These are phyloP conservation scores for Neopipo cinnamomea DNA, from an alignment of 2,113 vertebrate genomes.

Conservation along the genomic window DNA sequence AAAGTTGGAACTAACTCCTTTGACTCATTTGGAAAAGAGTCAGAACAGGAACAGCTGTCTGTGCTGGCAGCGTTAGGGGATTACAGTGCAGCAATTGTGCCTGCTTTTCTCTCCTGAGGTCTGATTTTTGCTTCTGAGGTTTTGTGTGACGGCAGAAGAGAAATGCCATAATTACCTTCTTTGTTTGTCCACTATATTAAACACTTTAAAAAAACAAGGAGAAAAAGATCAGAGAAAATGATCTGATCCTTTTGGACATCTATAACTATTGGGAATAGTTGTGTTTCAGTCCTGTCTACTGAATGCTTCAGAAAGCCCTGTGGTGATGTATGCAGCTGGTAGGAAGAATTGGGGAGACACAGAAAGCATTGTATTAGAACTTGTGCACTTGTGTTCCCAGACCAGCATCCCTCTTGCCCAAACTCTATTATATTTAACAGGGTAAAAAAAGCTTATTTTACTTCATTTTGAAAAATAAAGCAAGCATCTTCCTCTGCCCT, in stretches of 20 bases:
- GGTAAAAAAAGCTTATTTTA: background rate
- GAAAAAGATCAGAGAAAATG: background rate
- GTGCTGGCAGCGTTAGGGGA: background rate
- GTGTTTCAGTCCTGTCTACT: background rate
- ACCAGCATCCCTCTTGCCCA: background rate
- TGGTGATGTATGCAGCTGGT: background rate
- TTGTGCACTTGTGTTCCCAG: background rate
- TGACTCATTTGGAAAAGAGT: background rate
- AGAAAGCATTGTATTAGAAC: background rate
- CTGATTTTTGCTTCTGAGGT: background rate
- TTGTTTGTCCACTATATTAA: background rate
- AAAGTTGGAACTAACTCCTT: constrained; percentile 13
- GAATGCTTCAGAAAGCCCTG: background rate
- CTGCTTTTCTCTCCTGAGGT: background rate
- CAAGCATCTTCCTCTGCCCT: background rate
- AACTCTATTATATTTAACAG: background rate
- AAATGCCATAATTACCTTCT: background rate
- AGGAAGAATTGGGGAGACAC: background rate
- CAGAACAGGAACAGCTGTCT: background rate
- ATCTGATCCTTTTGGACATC: background rate
- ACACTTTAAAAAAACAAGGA: background rate
- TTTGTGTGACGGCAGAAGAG: background rate
- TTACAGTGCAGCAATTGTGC: background rate
- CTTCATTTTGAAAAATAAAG: background rate
- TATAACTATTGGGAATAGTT: background rate